phyloP scores from a whole-genome alignment of 2,888 invertebrate genomes.

The Pristionchus japonicus region DNA sequence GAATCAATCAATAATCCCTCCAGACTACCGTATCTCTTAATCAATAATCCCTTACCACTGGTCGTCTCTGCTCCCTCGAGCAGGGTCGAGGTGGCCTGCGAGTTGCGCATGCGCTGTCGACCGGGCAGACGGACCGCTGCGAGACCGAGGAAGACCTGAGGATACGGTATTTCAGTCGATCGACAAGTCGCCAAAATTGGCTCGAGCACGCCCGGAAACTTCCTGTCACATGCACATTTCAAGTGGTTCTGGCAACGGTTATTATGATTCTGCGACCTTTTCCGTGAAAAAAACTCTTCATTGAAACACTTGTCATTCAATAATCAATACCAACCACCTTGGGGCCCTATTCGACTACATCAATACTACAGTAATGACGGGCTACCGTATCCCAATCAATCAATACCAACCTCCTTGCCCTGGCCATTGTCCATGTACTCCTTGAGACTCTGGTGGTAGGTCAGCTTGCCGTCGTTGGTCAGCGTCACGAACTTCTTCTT shows the following conservation, averaged over 20 bases:
- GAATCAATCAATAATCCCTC: no score
- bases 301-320: no score
- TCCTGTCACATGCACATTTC: no score
- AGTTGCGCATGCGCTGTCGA: conserved; percentile 90
- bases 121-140: conserved; percentile 98
- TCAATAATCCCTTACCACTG: neutral
- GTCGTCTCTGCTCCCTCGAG: conserved; percentile 46
- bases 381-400: neutral
- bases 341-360: no score
- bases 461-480: conserved; percentile 92
- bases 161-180: neutral
- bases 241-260: no score
- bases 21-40: no score
- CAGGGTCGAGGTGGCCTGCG: conserved; percentile 52
- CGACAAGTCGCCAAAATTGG: no score
- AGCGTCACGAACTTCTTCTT: conserved; percentile 99
- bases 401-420: conserved; percentile 84
- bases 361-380: no score
- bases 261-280: no score
- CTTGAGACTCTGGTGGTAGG: conserved; percentile 96
- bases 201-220: no score
- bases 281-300: no score
- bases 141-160: conserved; percentile 86
- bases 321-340: no score
- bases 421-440: conserved; percentile 94